These are phyloP conservation scores for Frieseomelitta varia DNA, from an alignment of 1,140 invertebrate genomes.

Conservation along the genomic window DNA sequence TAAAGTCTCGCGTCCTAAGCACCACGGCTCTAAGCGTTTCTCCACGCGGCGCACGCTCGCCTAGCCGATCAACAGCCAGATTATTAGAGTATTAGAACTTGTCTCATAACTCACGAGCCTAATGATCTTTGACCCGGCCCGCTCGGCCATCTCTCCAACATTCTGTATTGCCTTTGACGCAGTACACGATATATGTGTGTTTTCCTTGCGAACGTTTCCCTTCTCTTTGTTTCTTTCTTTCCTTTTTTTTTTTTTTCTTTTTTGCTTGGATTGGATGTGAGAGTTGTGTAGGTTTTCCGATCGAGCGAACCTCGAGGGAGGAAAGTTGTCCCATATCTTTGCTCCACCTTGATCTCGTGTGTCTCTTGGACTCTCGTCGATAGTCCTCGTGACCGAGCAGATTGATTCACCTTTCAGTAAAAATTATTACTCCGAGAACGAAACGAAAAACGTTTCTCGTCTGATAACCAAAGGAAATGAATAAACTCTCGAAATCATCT, in stretches of 20 bases:
- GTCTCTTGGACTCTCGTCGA: neutral
- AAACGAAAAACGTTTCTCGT: no score
- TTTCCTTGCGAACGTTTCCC: neutral
- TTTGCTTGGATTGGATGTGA: neutral
- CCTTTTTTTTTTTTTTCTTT: neutral
- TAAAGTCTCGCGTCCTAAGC: slow-evolving; percentile 65
- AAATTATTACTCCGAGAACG: no score
- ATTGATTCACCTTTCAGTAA: no score
- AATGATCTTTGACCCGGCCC: slow-evolving; percentile 74
- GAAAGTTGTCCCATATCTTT: neutral
- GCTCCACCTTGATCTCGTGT: neutral
- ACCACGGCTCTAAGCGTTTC: slow-evolving; percentile 37
- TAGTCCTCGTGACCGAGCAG: no score
- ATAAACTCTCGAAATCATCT: no score
- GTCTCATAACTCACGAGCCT: slow-evolving; percentile 80
- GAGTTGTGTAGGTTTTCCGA: neutral
- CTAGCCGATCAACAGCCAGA: slow-evolving; percentile 77
- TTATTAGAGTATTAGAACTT: slow-evolving; percentile 82
- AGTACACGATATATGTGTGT: slow-evolving; percentile 56
- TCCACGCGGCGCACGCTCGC: slow-evolving; percentile 38
- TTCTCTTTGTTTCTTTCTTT: no score
- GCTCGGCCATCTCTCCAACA: slow-evolving; percentile 43
- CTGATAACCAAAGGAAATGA: no score
- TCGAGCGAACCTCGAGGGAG: neutral
- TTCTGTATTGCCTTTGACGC: slow-evolving; percentile 76